phyloP scores from a whole-genome alignment of 92 coral and sea anemone species.

The Metridium senile region DNA sequence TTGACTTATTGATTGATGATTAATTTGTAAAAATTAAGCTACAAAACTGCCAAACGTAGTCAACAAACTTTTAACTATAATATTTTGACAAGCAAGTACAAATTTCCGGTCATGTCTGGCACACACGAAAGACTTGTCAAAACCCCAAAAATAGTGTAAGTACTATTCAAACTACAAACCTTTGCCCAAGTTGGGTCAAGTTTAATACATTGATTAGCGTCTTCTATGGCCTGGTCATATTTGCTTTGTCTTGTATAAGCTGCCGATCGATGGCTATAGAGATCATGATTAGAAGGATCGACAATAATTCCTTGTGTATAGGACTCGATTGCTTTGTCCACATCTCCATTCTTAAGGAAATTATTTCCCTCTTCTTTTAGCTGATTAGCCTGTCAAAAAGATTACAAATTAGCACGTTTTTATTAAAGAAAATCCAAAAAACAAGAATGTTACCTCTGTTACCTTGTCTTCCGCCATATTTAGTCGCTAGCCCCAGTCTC shows the following conservation, averaged over 20 bases:
- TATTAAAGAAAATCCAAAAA: neutral
- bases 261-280: slow-evolving; percentile 96
- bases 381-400: slow-evolving; percentile 65
- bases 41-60: too few relatives aligned
- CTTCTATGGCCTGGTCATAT: slow-evolving; percentile 87
- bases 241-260: slow-evolving; percentile 82
- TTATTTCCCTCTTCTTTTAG: slow-evolving; percentile 84
- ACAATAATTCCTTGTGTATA: slow-evolving; percentile 91
- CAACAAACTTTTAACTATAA: too few relatives aligned
- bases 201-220: slow-evolving; percentile 87
- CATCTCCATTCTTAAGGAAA: slow-evolving; percentile 74
- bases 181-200: slow-evolving; percentile 96
- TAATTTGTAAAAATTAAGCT: too few relatives aligned
- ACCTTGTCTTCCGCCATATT: slow-evolving; percentile 45
- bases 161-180: slow-evolving; percentile 56
- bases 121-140: too few relatives aligned
- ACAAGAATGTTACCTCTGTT: neutral
- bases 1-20: neutral
- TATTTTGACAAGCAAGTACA: neutral
- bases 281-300: slow-evolving; percentile 86
- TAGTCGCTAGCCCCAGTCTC: neutral
- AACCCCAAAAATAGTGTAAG: too few relatives aligned
- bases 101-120: too few relatives aligned
- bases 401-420: neutral
- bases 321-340: slow-evolving; percentile 75